Evolutionary conservation across 2,888 invertebrate species (phyloP), one percentile per base, ranked within the genome.

Genomic region (Eucera pruinosa): DNA sequence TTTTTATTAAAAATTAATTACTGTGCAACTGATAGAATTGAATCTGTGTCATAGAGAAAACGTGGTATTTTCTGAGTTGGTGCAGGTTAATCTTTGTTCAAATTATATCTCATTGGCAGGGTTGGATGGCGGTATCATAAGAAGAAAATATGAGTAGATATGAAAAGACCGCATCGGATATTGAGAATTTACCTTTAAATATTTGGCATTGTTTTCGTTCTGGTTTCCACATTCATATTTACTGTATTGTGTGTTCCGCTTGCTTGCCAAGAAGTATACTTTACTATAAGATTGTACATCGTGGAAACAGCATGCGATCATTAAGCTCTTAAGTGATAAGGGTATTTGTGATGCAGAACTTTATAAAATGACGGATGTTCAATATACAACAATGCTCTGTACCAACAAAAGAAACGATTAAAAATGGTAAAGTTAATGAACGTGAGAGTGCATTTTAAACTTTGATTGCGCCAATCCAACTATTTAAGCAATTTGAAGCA

Each of bases 221-320:
- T 27, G 58, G 41, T 36, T 15, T 27, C 20, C 43, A 27, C 43
- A 48, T 66, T 72, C 58, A 20, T 43, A 58, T 66, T 52, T 52
- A 36, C 66, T 66, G 66, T 66, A 60, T 66, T 58, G 50, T 33
- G 41, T 64, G 52, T 66, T 58, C 33, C 66, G 71, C 66, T 72
- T 20, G 27, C 0, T 13, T 72, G 71, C 71, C 71, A 72, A 58
- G 71, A 52, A 36, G 58, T 48, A 27, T 66, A 58, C 52, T 52
- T 52, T 52, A 45, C 50, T 66, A 66, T 52, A 66, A 66, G 71
- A 65, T 66, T 66, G 58, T 39, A 66, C 66, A 66, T 72, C 43
- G 52, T 50, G 20, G 58, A 45, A 58, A 48, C 36, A 41, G 43
- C 43, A 43, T 23, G 45, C 66, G 43, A 52, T 52, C 58, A 43